Evolutionary conservation across 2,888 invertebrate species (phyloP), one percentile per base, ranked within the genome.

Genomic region (Pristionchus entomophagus): DNA sequence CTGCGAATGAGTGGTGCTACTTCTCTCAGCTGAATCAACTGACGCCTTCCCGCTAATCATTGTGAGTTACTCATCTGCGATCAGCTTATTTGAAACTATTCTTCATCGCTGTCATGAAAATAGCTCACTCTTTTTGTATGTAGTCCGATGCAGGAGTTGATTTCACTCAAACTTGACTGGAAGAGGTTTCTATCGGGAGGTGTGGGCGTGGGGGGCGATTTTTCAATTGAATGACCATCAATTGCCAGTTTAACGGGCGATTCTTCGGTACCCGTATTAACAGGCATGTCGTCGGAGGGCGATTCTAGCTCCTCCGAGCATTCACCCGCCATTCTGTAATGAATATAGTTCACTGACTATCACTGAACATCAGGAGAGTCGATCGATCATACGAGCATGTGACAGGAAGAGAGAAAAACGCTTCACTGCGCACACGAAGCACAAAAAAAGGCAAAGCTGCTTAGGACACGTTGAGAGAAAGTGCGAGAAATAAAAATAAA

Each of bases 141-240:
- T 26, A 82, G 84, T 5, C 81, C 81, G 22, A 90, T 88, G 59
- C 83, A 59, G 29, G 84, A 85, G 86, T 89, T 89, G 19, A 90
- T 73, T 22, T 87, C 81, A 59, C 87, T 84, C n/a, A 89, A 45
- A 49, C 88, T 87, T 17, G 86, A 69, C 83, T 90, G 89, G 84
- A 90, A 90, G 12, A 45, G 69, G 10, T 87, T 86, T n/a, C 89
- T 38, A 82, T 90, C 86, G 6, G 90, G 90, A 12, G 86, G 86
- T 14, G 29, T 8, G 10, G 81, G 86, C 0, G 41, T 65, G 49
- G 83, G 26, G 0, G 65, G 22, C 0, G 65, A 1, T 32, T 22
- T 49, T 1, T 45, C 65, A 59, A 49, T 32, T 22, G 59, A 26
- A 12, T 59, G 56, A 10, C 56, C 59, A 51, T 59, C 59, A 26